Percentiles rank a stretch among this genome's conserved stretches.
Conservation (phyloP, 2,113 vertebrate species). For the Protobothrops mucrosquamatus region DNA sequence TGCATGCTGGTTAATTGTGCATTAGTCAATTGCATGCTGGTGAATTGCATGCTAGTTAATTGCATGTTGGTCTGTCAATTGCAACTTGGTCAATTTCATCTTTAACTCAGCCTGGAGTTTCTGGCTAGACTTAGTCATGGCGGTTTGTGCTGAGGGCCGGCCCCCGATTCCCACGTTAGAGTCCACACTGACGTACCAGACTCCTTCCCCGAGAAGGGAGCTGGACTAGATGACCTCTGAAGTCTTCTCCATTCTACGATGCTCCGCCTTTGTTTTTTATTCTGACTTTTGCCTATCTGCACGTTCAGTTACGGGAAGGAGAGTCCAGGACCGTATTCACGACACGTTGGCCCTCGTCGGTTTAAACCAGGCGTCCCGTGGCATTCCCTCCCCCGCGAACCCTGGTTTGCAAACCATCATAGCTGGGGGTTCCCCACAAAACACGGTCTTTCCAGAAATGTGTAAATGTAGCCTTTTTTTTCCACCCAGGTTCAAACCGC, state of each 20-base stretch:
- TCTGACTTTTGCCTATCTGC: neutral
- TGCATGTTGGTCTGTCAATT: no score
- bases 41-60: no score
- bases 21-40: neutral
- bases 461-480: neutral
- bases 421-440: neutral
- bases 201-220: neutral
- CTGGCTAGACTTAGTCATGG: neutral
- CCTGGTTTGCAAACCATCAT: neutral
- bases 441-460: fast-evolving
- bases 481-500: neutral
- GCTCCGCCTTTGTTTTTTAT: neutral
- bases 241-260: neutral
- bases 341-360: neutral
- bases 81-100: neutral
- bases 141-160: neutral
- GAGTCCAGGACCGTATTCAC: neutral
- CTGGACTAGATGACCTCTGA: neutral
- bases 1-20: neutral
- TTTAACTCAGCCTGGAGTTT: neutral
- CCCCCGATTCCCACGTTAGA: neutral
- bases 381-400: neutral
- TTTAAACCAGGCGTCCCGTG: neutral
- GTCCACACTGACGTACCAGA: neutral
- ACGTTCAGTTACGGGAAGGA: neutral